Evolutionary conservation across 2,797 vertebrate species (phyloP).

Genomic region (Crax fasciolata): DNA sequence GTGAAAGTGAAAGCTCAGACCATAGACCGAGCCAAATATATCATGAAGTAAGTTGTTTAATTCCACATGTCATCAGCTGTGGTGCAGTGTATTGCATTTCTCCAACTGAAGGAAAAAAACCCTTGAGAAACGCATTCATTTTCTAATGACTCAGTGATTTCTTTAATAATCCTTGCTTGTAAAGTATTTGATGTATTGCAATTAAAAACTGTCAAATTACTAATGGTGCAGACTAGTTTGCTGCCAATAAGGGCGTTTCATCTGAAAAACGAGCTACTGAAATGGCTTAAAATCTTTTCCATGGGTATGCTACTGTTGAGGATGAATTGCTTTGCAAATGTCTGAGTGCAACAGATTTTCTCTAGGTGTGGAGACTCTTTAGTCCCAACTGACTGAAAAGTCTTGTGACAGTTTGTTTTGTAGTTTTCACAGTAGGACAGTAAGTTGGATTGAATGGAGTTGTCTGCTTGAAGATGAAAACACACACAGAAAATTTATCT

Average conservation of each 20-base stretch:
- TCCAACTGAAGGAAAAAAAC: not conserved
- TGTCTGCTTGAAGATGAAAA: no score
- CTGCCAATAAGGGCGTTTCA: not conserved
- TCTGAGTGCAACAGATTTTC: not conserved
- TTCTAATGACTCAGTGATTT: not conserved
- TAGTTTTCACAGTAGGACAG: not conserved
- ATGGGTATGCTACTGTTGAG: not conserved
- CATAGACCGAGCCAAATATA: constrained; percentile 97
- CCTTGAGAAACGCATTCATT: not conserved
- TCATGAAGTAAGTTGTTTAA: constrained; percentile 95
- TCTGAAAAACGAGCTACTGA: not conserved
- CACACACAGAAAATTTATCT: not conserved
- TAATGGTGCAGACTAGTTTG: not conserved
- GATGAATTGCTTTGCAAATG: not conserved
- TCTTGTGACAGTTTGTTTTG: not conserved
- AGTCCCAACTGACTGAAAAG: not conserved
- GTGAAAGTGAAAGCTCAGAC: constrained; percentile 99
- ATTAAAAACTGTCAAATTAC: not conserved
- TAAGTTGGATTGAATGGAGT: not conserved
- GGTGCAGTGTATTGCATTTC: not conserved
- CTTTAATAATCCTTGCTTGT: not conserved
- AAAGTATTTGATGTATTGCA: not conserved
- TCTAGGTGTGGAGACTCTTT: not conserved
- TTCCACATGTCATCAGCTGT: not conserved
- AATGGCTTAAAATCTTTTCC: not conserved